Percentiles rank a stretch among this genome's conserved stretches.
Evolutionary conservation across 2,888 invertebrate species (phyloP).

Genomic region (Drosophila quasianomalipes): DNA sequence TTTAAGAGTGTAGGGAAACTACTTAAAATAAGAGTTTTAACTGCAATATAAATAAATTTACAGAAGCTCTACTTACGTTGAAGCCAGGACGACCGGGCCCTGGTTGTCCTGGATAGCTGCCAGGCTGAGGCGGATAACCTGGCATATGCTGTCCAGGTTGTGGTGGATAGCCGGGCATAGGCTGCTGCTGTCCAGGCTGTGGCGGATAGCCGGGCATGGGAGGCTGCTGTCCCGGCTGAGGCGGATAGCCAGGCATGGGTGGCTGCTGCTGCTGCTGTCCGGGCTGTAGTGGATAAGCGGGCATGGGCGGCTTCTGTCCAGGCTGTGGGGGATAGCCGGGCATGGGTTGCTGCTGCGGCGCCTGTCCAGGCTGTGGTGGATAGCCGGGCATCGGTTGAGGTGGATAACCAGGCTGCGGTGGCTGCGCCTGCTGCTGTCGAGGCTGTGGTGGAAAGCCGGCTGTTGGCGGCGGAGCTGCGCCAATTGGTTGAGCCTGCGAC

Average conservation of each 20-base stretch:
- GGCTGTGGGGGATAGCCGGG: conserved; percentile 65
- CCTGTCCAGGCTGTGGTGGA: conserved; percentile 71
- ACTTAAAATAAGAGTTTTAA: background rate
- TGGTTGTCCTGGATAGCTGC: conserved; percentile 69
- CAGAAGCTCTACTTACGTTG: conserved; percentile 65
- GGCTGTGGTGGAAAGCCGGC: conserved; percentile 66
- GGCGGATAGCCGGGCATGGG: conserved; percentile 1
- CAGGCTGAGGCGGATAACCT: conserved; percentile 72
- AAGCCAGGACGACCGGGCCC: conserved; percentile 72
- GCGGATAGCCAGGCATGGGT: conserved; percentile 37
- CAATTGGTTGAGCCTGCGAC: conserved; percentile 42
- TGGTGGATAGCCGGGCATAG: conserved; percentile 65
- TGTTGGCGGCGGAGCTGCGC: conserved; percentile 30
- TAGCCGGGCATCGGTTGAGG: conserved; percentile 64
- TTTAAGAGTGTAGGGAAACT: background rate
- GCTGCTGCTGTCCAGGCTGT: conserved; percentile 17
- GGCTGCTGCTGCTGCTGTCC: conserved; percentile 8
- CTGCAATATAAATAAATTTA: background rate
- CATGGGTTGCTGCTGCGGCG: conserved; percentile 40
- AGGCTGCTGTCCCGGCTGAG: conserved; percentile 66
- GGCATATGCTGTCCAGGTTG: conserved; percentile 72
- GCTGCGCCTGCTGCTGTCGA: conserved; percentile 42
- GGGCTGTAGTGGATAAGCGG: conserved; percentile 40
- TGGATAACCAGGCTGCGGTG: conserved; percentile 42
- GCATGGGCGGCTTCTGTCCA: conserved; percentile 46